Percentiles rank a stretch among this genome's conserved stretches.
phyloP scores from a whole-genome alignment of 2,888 invertebrate species.

The Diplazon laetatorius region DNA sequence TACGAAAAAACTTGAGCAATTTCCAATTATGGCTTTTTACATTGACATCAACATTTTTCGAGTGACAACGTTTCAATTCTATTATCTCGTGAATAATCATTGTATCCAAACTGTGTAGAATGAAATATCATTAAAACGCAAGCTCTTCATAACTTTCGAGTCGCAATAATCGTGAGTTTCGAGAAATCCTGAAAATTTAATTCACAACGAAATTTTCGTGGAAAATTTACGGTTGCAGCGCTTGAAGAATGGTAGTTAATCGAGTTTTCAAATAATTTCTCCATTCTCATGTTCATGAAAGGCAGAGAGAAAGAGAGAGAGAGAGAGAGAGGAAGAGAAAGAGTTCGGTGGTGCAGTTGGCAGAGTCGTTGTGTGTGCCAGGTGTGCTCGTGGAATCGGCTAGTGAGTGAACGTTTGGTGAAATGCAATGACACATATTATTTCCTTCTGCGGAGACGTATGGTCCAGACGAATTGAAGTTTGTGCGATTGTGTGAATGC shows the following conservation, averaged over 20 bases:
- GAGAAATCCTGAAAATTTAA: neutral
- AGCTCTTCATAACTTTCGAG: neutral
- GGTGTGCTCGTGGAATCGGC: constrained; percentile 18
- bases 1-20: too few species aligned
- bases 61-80: neutral
- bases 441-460: constrained; percentile 52
- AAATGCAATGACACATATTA: constrained; percentile 62
- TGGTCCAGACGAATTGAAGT: constrained; percentile 52
- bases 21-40: too few species aligned
- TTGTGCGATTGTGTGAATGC: constrained; percentile 42
- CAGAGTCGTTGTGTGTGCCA: constrained; percentile 4
- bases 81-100: neutral
- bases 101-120: too few species aligned
- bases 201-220: constrained; percentile 15
- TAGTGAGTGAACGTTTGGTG: constrained; percentile 51
- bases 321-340: too few species aligned
- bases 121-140: neutral
- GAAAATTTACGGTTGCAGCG: neutral
- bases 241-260: constrained; percentile 35
- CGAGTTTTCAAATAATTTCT: constrained; percentile 49
- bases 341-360: neutral
- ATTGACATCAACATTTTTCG: too few species aligned
- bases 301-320: too few species aligned
- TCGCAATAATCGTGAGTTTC: neutral
- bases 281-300: constrained; percentile 33